Percentiles rank a stretch among this genome's conserved stretches.
Conservation (phyloP, 2,888 invertebrate genomes). For the Clunio marinus region DNA sequence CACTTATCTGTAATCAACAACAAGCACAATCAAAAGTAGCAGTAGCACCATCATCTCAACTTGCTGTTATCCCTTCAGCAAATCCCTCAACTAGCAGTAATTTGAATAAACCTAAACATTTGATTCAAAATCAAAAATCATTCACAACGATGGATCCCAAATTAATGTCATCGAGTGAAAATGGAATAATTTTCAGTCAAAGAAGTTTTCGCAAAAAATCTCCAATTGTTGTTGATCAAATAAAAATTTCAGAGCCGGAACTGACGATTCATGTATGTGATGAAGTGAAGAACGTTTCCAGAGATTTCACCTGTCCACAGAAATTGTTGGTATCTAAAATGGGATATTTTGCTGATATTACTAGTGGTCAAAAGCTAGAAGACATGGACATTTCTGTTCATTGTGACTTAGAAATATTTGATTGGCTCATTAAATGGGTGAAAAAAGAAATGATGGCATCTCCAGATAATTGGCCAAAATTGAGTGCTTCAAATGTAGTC, state of each 20-base stretch:
- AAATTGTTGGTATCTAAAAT: constrained; percentile 82
- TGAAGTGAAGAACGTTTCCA: constrained; percentile 83
- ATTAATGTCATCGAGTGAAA: constrained; percentile 2
- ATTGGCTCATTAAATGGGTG: constrained; percentile 96
- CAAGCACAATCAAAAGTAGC: constrained; percentile 41
- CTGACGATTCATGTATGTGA: constrained; percentile 94
- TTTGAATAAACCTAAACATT: constrained; percentile 25
- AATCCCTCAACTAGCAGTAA: constrained; percentile 3
- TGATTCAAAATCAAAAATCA: constrained; percentile 18
- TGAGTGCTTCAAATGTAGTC: constrained; percentile 81
- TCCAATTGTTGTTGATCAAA: constrained; percentile 27
- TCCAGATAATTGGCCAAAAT: constrained; percentile 63
- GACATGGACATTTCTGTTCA: constrained; percentile 97
- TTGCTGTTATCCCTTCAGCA: not conserved
- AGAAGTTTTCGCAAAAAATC: constrained; percentile 19
- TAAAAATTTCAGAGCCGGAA: constrained; percentile 58
- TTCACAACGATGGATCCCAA: not conserved
- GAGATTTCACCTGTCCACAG: constrained; percentile 85
- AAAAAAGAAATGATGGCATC: constrained; percentile 63
- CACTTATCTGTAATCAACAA: constrained; percentile 59
- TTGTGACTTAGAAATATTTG: constrained; percentile 92
- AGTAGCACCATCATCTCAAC: not conserved
- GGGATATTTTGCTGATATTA: constrained; percentile 92
- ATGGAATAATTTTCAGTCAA: constrained; percentile 26
- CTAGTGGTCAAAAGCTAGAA: constrained; percentile 72